Evolutionary conservation across 2,888 invertebrate genomes (phyloP).

Genomic region (Eupsilia transversa): DNA sequence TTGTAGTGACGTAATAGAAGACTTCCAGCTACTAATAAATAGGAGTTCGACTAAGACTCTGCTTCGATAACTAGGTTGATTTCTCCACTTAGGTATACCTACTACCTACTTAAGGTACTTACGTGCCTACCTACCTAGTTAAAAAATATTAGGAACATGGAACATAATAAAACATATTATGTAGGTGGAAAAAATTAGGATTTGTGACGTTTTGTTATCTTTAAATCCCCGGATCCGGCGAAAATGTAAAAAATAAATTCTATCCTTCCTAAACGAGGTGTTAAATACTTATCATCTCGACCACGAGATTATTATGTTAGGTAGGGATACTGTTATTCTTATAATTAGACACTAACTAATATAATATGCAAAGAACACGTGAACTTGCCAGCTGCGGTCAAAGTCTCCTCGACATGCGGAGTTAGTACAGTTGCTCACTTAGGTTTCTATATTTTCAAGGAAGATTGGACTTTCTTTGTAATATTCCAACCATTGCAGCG

Average conservation of each 20-base stretch:
- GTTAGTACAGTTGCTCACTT: conserved; percentile 4
- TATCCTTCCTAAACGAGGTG: conserved; percentile 9
- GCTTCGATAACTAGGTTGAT: no score
- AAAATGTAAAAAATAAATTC: conserved; percentile 10
- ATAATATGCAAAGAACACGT: conserved; percentile 17
- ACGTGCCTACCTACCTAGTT: no score
- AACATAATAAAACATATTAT: no score
- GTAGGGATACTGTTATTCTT: conserved; percentile 3
- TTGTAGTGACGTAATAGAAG: no score
- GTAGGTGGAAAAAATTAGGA: no score
- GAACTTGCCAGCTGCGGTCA: conserved; percentile 9
- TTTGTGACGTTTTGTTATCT: conserved; percentile 15
- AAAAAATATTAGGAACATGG: no score
- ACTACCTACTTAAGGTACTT: no score
- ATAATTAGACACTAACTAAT: conserved; percentile 29
- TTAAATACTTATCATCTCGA: conserved; percentile 29
- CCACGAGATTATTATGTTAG: conserved; percentile 20
- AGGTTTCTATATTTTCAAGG: conserved; percentile 7
- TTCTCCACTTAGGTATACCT: no score
- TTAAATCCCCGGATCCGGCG: not conserved
- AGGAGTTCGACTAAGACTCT: no score
- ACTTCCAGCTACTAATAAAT: no score
- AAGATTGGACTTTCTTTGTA: conserved; percentile 17
- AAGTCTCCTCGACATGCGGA: conserved; percentile 5
- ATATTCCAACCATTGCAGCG: conserved; percentile 41